Evolutionary conservation across 2,888 invertebrate genomes (phyloP).

Genomic region (Orchesella flavescens): DNA sequence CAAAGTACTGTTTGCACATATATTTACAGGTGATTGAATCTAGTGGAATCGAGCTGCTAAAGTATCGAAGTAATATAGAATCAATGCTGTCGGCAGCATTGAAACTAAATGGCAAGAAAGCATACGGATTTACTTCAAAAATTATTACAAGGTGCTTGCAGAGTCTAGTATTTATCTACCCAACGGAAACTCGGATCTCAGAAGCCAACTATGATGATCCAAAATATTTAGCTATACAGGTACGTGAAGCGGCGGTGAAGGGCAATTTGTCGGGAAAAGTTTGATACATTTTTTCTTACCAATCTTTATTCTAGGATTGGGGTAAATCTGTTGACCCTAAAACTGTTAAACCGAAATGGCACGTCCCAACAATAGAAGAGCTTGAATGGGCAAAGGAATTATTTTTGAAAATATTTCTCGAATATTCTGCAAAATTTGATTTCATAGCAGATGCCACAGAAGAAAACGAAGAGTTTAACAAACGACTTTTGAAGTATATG

Average conservation of each 20-base stretch:
- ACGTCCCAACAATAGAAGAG: constrained; percentile 83
- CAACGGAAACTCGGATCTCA: constrained; percentile 68
- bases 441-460: constrained; percentile 78
- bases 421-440: constrained; percentile 77
- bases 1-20: neutral
- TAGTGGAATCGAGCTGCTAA: constrained; percentile 76
- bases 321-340: constrained; percentile 82
- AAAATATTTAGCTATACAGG: constrained; percentile 69
- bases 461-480: constrained; percentile 77
- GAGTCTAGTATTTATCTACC: constrained; percentile 70
- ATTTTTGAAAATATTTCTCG: constrained; percentile 66
- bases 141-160: constrained; percentile 68
- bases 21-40: constrained; percentile 71
- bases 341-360: constrained; percentile 83
- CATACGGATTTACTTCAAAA: constrained; percentile 64
- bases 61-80: constrained; percentile 77
- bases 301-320: constrained; percentile 80
- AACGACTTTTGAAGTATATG: constrained; percentile 82
- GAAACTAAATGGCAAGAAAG: constrained; percentile 72
- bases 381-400: constrained; percentile 81
- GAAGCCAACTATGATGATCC: constrained; percentile 71
- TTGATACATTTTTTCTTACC: neutral
- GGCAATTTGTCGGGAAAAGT: neutral
- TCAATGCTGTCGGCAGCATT: constrained; percentile 77
- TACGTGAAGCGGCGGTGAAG: constrained; percentile 21